A percentile compares a stretch with the other conserved stretches of the same genome.
phyloP scores from a whole-genome alignment of 2,113 vertebrate genomes.

The Oxyruncus cristatus region DNA sequence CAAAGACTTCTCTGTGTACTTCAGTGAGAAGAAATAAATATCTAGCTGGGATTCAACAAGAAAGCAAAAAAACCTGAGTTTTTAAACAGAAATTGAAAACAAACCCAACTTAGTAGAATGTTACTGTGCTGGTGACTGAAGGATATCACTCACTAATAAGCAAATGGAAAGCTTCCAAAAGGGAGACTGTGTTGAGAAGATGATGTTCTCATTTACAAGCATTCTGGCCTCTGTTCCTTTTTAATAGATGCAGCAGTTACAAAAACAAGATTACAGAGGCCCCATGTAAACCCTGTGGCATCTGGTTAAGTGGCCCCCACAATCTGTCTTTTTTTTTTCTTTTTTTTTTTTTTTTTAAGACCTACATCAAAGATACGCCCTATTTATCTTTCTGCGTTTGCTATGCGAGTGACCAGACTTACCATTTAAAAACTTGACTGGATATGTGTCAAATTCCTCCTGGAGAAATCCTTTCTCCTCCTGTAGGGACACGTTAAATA shows the following conservation, averaged over 20 bases:
- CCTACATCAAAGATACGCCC: neutral
- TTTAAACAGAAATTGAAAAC: neutral
- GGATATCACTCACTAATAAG: constrained; percentile 11
- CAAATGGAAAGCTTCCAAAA: constrained; percentile 18
- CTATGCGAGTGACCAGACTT: neutral
- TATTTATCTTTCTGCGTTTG: constrained; percentile 16
- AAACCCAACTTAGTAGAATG: neutral
- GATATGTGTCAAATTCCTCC: neutral
- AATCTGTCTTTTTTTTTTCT: constrained; percentile 15
- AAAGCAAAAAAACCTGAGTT: neutral
- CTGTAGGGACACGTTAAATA: neutral
- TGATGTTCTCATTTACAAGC: constrained; percentile 24
- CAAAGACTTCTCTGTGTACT: neutral
- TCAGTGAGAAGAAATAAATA: neutral
- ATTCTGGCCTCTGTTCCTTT: neutral
- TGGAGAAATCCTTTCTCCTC: constrained; percentile 12
- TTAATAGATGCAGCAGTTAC: constrained; percentile 41
- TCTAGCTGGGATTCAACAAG: neutral
- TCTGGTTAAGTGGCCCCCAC: constrained; percentile 31
- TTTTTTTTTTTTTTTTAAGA: neutral
- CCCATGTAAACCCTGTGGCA: constrained; percentile 17
- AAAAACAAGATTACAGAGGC: constrained; percentile 49
- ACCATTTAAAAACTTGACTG: constrained; percentile 9
- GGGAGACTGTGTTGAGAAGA: neutral
- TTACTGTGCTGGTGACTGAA: neutral